Base-by-base conservation (phyloP, 2,113 vertebrate species). In the Maccullochella peelii region DNA sequence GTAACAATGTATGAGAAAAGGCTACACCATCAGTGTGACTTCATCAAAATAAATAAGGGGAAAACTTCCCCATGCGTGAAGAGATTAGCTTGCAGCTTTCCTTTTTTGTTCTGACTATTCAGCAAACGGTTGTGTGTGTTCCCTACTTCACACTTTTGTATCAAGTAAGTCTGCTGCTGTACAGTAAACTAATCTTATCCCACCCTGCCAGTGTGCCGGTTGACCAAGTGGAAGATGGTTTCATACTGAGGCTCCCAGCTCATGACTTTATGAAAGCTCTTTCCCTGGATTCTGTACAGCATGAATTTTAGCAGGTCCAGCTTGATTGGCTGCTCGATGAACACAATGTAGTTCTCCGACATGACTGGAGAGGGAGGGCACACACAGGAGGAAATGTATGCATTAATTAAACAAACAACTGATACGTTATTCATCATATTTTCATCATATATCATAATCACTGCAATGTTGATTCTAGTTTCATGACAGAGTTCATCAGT, bases 311-410 rank as follows among this genome's bases (percentile, higher is more conserved):
- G 47, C 68, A 98, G 82, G 73, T 98, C 95, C 84, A 99, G 84
- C 92, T 90, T 98, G 80, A 99, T 84, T 33, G 97, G 97, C 33
- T 98, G 97, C 91, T 99, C 97, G 9, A 98, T 91, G 91, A 99
- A 98, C 90, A 99, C 91, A 2, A 99, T 93, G 50, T 97, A 98
- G 93, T 99, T 99, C 84, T 96, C 95, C 6, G 97, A 97, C 97
- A 99, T 99, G 70, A 97, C 98, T 99, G 86, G 18, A 92, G 47
- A 80, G 38, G 1, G 55, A 67, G 1, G 20, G 55, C 40, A 80
- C n/a, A 77, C 47, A 76, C 12, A 78, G 6, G 25, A 66, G 25
- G 23, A 65, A 38, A 74, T 4, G 11, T 21, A 36, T 16, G 7
- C 23, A 44, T 77, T 50, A 36, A 40, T 66, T 21, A 61, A 7